A percentile compares a stretch with the other conserved stretches of the same genome.
Evolutionary conservation across 2,113 vertebrate species (phyloP).

Genomic region (Ursus arctos): DNA sequence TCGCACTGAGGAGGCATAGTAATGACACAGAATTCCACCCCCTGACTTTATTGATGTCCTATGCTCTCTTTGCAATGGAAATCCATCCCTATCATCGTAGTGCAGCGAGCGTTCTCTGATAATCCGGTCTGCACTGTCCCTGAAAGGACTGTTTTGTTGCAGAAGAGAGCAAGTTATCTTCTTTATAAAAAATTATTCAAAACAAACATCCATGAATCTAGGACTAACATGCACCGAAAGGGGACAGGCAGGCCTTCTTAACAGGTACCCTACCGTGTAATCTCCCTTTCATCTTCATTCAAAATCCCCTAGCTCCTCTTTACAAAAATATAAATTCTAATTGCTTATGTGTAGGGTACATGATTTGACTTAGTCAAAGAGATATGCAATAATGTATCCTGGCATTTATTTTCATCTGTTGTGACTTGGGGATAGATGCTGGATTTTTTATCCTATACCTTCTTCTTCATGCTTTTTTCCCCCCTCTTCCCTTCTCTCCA

Average conservation of each 20-base stretch:
- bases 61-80: constrained; percentile 78
- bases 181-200: constrained; percentile 70
- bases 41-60: constrained; percentile 61
- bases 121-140: constrained; percentile 20
- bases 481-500: not conserved
- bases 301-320: constrained; percentile 69
- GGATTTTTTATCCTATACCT: not conserved
- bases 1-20: constrained; percentile 49
- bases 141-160: constrained; percentile 55
- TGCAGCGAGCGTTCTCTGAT: not conserved
- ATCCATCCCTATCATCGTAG: constrained; percentile 43
- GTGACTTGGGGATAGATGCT: constrained; percentile 16
- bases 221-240: not conserved
- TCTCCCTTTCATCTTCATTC: constrained; percentile 83
- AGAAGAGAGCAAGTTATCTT: constrained; percentile 51
- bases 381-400: not conserved
- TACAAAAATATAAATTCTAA: constrained; percentile 77
- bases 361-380: constrained; percentile 65
- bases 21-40: constrained; percentile 20
- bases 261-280: constrained; percentile 57
- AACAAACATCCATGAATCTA: constrained; percentile 62
- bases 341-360: constrained; percentile 67
- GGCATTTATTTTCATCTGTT: constrained; percentile 73
- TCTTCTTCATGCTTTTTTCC: constrained; percentile 47
- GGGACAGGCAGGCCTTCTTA: constrained; percentile 29